Base-by-base conservation (phyloP, 1,140 invertebrate genomes). In the Delia radicum region DNA sequence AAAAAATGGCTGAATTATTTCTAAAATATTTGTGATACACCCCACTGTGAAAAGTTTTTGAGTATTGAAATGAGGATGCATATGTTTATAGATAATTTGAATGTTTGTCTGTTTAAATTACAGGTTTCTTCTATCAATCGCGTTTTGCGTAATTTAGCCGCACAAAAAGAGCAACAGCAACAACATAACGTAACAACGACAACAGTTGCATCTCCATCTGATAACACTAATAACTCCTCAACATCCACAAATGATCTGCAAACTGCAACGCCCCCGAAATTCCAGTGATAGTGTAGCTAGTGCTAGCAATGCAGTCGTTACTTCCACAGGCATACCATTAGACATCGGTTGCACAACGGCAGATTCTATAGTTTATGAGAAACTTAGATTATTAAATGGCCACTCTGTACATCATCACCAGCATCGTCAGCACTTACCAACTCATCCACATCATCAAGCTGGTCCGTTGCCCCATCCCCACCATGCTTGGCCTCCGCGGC, bases 111-210 rank as follows among this genome's bases (percentile, higher is more conserved):
- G 15, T 55, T 42, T 72, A 26, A 76, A 37, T 37, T 28, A 10
- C 48, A 61, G 79, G 73, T 65, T 65, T 67, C 65, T 75, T 75
- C 98, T 80, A 99, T 99, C 87, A 99, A 99, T 89, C 94, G 98
- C 80, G 98, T 99, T 75, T 89, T 99, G 75, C 90, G 98, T 73
- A 99, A 99, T 89, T 89, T 99, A 80, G 96, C 97, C 0, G 96
- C 97, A 7, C 96, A 99, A 87, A 99, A 98, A 87, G 46, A 71
- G 28, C 31, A 81, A 55, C 48, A 71, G 24, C 31, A 81, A 55
- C 48, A 75, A 33, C 72, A 77, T 63, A 37, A 72, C 24, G n/a
- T n/a, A n/a, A 18, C 18, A 31, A 29, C 12, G 8, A 42, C 26
- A 61, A n/a, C 37, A 27, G 63, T n/a, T 24, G 63, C 26, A 75